These are phyloP conservation scores for Cyclura pinguis DNA, from an alignment of 2,797 vertebrate genomes.

Conservation along the genomic window DNA sequence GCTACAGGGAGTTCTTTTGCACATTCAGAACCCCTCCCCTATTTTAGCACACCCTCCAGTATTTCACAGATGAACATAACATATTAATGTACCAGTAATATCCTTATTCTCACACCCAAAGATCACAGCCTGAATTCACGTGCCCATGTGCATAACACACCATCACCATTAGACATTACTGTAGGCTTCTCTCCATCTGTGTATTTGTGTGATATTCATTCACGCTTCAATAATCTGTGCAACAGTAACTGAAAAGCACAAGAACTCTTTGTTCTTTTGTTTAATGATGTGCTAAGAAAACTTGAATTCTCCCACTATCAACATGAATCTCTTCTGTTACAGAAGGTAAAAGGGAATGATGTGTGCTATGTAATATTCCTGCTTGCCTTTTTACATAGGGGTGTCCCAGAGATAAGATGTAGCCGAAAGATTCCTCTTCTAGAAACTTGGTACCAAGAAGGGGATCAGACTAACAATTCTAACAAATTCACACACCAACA, in stretches of 20 bases:
- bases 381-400: background rate
- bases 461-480: background rate
- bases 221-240: background rate
- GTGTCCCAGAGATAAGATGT: background rate
- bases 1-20: background rate
- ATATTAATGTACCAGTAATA: background rate
- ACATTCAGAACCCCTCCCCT: background rate
- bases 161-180: background rate
- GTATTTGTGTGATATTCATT: background rate
- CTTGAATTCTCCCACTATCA: background rate
- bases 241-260: background rate
- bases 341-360: background rate
- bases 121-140: background rate
- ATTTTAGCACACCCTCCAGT: background rate
- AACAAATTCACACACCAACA: background rate
- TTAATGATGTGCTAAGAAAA: background rate
- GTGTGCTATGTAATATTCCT: background rate
- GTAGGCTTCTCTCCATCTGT: conserved; percentile 17
- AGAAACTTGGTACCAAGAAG: background rate
- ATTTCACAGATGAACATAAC: conserved; percentile 4
- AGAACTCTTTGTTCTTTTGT: background rate
- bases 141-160: background rate
- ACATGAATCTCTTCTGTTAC: background rate
- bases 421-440: background rate
- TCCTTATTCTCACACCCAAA: background rate